phyloP scores from a whole-genome alignment of 2,113 vertebrate genomes.

The Lepisosteus osseus region DNA sequence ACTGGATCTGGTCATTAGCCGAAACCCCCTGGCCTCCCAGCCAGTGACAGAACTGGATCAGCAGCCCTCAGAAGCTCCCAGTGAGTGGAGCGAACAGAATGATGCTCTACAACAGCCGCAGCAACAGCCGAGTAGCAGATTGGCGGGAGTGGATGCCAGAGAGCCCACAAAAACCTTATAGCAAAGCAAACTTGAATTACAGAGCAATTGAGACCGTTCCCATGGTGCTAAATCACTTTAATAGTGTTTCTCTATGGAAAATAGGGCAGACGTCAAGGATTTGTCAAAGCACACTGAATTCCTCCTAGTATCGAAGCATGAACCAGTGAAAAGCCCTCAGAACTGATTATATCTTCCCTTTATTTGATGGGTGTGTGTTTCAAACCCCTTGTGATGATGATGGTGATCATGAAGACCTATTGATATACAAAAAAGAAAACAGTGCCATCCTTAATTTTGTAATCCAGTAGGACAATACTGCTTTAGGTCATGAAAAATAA shows the following conservation, averaged over 20 bases:
- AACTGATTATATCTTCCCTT: background rate
- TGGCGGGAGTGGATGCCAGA: constrained; percentile 58
- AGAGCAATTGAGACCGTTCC: constrained; percentile 36
- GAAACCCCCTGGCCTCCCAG: constrained; percentile 78
- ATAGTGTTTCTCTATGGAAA: constrained; percentile 47
- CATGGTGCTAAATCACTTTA: constrained; percentile 86
- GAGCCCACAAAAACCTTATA: constrained; percentile 88
- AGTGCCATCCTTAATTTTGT: constrained; percentile 46
- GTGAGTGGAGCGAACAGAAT: constrained; percentile 72
- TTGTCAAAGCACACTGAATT: constrained; percentile 43
- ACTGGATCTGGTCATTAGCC: constrained; percentile 92
- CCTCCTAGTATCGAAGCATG: constrained; percentile 35
- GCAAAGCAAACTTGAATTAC: constrained; percentile 50
- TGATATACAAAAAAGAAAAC: constrained; percentile 13
- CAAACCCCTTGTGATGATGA: constrained; percentile 1
- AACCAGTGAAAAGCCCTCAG: constrained; percentile 16
- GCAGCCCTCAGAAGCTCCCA: constrained; percentile 42
- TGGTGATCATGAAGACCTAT: background rate
- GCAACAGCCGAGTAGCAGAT: constrained; percentile 56
- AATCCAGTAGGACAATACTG: constrained; percentile 24
- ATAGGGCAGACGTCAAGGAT: constrained; percentile 37
- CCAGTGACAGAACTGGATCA: constrained; percentile 52
- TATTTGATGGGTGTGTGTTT: background rate
- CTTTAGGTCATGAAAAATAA: background rate
- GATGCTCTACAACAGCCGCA: constrained; percentile 59